Evolutionary conservation across 2,113 vertebrate species (phyloP).

Genomic region (Puma concolor): DNA sequence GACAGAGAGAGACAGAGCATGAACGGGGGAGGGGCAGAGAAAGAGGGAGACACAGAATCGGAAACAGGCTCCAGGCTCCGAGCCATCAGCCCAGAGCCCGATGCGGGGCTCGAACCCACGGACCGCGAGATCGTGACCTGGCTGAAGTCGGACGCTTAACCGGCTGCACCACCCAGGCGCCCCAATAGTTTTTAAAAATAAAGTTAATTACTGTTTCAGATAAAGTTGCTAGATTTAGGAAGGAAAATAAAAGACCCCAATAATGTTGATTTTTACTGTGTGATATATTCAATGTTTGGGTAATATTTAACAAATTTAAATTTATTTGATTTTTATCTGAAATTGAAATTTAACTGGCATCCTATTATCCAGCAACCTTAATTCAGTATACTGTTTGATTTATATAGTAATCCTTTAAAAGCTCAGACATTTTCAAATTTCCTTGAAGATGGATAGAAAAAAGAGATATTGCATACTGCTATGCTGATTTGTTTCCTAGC

Average conservation of each 20-base stretch:
- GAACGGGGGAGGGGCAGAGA: no score
- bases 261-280: background rate
- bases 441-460: background rate
- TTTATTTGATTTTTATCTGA: background rate
- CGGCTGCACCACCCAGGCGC: no score
- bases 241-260: background rate
- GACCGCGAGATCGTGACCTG: no score
- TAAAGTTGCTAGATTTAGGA: background rate
- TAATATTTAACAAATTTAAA: background rate
- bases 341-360: background rate
- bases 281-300: background rate
- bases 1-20: no score
- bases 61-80: no score
- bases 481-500: background rate
- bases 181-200: background rate
- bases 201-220: background rate
- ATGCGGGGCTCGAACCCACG: no score
- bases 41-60: no score
- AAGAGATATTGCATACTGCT: background rate
- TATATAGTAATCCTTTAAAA: background rate
- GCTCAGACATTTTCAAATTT: background rate
- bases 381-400: background rate
- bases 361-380: background rate
- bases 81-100: no score
- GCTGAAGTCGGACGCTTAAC: no score